Conservation (phyloP, 2,888 invertebrate species). For the Aleiodes alternator region DNA sequence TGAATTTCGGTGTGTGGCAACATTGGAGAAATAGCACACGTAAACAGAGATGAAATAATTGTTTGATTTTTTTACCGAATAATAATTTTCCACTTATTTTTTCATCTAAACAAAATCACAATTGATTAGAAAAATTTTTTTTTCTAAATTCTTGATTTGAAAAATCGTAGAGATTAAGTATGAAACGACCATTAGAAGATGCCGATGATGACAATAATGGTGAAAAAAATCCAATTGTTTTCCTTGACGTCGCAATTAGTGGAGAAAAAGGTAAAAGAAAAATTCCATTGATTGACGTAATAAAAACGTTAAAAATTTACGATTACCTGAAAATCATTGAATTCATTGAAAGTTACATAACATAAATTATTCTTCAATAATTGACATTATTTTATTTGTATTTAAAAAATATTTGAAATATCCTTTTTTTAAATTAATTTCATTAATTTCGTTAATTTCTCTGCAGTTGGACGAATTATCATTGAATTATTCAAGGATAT, state of each 20-base stretch:
- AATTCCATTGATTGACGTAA: conserved; percentile 28
- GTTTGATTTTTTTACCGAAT: neutral
- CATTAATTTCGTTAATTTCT: too few species aligned
- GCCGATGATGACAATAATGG: conserved; percentile 32
- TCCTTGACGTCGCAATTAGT: conserved; percentile 83
- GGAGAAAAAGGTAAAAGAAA: conserved; percentile 80
- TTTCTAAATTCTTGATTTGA: neutral
- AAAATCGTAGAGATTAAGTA: conserved; percentile 34
- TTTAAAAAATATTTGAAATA: conserved; percentile 18
- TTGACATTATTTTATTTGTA: conserved; percentile 39
- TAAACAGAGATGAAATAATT: conserved; percentile 8
- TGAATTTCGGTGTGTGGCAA: too few species aligned
- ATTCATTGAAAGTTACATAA: neutral
- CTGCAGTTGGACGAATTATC: conserved; percentile 86
- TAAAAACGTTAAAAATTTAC: neutral
- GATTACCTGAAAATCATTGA: conserved; percentile 3
- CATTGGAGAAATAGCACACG: neutral
- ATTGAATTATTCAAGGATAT: conserved; percentile 90
- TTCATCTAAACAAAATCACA: neutral
- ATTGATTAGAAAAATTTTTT: neutral
- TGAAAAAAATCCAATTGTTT: conserved; percentile 81
- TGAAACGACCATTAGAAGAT: conserved; percentile 60
- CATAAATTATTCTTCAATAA: too few species aligned
- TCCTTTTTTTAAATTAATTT: neutral
- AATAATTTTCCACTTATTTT: neutral